phyloP scores from a whole-genome alignment of 2,888 invertebrate genomes.

The Microplitis deprimator region DNA sequence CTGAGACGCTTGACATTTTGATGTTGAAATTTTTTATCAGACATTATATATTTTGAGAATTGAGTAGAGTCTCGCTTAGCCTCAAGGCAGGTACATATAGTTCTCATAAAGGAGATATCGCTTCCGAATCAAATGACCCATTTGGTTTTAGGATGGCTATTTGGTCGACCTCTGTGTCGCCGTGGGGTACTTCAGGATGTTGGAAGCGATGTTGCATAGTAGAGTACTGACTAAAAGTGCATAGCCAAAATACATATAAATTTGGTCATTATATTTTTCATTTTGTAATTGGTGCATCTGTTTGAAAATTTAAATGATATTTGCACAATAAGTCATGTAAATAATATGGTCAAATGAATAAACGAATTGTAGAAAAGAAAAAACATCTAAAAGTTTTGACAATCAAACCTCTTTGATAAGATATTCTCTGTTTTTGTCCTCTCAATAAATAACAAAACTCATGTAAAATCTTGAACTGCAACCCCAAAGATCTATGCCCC shows the following conservation, averaged over 20 bases:
- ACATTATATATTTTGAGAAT: slow-evolving; percentile 66
- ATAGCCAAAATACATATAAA: neutral
- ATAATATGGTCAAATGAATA: too few relatives aligned
- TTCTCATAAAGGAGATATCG: slow-evolving; percentile 69
- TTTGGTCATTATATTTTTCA: neutral
- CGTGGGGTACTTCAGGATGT: slow-evolving; percentile 52
- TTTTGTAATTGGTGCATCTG: neutral
- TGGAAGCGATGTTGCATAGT: slow-evolving; percentile 17
- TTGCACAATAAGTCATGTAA: too few relatives aligned
- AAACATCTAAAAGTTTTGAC: neutral
- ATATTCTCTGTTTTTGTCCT: neutral
- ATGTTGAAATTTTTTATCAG: slow-evolving; percentile 61
- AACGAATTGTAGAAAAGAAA: neutral
- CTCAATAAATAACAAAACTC: neutral
- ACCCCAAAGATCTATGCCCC: slow-evolving; percentile 37
- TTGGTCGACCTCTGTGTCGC: slow-evolving; percentile 67
- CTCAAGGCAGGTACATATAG: slow-evolving; percentile 53
- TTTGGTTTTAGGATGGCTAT: slow-evolving; percentile 69
- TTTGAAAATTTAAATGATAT: neutral
- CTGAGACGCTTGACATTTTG: slow-evolving; percentile 52
- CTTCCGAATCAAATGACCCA: slow-evolving; percentile 71
- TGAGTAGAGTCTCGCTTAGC: slow-evolving; percentile 52
- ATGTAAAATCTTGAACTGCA: slow-evolving; percentile 33
- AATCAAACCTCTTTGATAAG: neutral
- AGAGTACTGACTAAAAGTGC: slow-evolving; percentile 12